A percentile compares a stretch with the other conserved stretches of the same genome.
Conservation (phyloP, 2,797 vertebrate species). For the Gila robusta region DNA sequence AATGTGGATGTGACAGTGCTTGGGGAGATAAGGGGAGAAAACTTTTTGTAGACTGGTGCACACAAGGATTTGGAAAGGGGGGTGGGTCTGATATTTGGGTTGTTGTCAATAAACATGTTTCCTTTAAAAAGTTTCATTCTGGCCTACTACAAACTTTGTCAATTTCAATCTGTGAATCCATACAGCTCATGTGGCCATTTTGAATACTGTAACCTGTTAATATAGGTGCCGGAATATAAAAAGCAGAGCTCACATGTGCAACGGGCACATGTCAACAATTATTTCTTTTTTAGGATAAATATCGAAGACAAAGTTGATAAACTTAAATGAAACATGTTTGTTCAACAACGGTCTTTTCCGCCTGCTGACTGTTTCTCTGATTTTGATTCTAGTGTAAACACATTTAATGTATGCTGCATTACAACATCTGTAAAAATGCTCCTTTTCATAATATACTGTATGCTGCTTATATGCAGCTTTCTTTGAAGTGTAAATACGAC, state of each 20-base stretch:
- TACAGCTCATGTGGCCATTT: neutral
- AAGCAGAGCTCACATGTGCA: neutral
- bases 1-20: slow-evolving; percentile 1
- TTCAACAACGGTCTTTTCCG: neutral
- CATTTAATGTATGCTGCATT: neutral
- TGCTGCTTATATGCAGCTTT: neutral
- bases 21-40: neutral
- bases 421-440: slow-evolving; percentile 1
- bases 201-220: neutral
- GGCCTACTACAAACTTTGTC: neutral
- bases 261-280: neutral
- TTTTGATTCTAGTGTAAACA: slow-evolving; percentile 17
- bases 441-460: slow-evolving; percentile 10
- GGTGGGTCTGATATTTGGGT: neutral
- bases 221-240: neutral
- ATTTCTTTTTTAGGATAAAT: neutral
- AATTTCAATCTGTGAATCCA: neutral
- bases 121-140: neutral
- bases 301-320: neutral
- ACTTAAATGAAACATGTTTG: neutral
- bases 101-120: neutral
- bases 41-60: slow-evolving; percentile 9
- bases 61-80: neutral
- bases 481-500: slow-evolving; percentile 4
- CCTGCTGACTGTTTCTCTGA: too few relatives aligned